These are phyloP conservation scores for Pangasius sanitwongsei DNA, from an alignment of 2,797 vertebrate genomes.

Conservation along the genomic window DNA sequence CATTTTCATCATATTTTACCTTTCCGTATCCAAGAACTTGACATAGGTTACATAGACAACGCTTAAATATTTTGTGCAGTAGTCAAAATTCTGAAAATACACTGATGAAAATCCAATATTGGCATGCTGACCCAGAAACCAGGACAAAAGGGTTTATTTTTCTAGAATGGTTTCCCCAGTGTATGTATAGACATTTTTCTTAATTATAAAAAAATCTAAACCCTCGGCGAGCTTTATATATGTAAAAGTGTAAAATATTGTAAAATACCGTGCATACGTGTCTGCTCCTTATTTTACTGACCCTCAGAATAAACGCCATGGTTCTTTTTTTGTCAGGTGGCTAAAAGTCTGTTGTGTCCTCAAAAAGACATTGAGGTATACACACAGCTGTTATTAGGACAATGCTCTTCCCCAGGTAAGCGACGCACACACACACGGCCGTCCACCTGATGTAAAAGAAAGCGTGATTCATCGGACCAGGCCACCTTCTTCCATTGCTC, in stretches of 20 bases:
- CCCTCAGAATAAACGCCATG: not conserved
- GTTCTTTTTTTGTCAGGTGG: too few relatives aligned
- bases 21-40: not conserved
- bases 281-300: not conserved
- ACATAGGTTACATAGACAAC: too few relatives aligned
- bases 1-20: not conserved
- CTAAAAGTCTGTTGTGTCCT: not conserved
- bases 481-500: too few relatives aligned
- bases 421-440: too few relatives aligned
- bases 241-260: not conserved
- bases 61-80: too few relatives aligned
- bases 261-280: not conserved
- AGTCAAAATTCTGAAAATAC: not conserved
- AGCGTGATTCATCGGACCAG: too few relatives aligned
- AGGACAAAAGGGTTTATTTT: not conserved
- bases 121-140: not conserved
- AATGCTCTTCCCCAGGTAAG: too few relatives aligned
- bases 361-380: not conserved
- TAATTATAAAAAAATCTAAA: not conserved
- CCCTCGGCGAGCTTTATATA: not conserved
- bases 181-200: not conserved
- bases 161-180: not conserved
- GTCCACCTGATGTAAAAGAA: too few relatives aligned
- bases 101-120: not conserved
- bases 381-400: not conserved